Base-by-base conservation (phyloP, 2,113 vertebrate genomes). In the Cisticola juncidis region DNA sequence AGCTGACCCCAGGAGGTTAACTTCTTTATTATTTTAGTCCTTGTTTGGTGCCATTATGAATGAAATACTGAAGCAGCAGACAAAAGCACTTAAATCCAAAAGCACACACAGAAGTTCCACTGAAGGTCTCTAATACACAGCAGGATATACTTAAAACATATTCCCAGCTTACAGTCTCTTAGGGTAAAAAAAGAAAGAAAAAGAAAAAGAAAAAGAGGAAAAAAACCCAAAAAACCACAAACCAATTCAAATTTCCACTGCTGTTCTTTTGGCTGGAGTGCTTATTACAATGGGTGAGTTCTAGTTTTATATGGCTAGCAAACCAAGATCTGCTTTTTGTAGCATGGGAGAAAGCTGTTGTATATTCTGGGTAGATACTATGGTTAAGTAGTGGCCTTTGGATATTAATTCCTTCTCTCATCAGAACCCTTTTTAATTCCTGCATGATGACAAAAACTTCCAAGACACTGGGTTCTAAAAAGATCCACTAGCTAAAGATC, bases 191-290 rank as follows among this genome's bases (percentile, higher is more conserved):
- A 31, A 10, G 0, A 54, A 66, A 68, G 5, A 9, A 40, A 21
- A 12, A 22, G 3, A 11, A 40, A 45, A 45, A 8, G 31, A 11
- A 5, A 5, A 19, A 25, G 17, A 9, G 17, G 7, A 31, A 40
- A 35, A 38, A 36, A 25, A 12, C 42, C 0, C 8, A 3, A 20
- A 53, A 31, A 6, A 3, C 1, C 5, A 61, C 5, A 61, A 33
- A 25, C 2, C 3, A 50, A 31, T 24, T 10, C 9, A 76, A 29
- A 45, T 17, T 69, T 29, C 7, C 21, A 35, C 48, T 71, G 33
- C 16, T 91, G 23, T 60, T 82, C 22, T 86, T 86, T 57, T 36
- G n/a, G 51, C 18, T 57, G 64, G 12, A 73, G 23, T 90, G 25
- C 40, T 73, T 72, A 68, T 17, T 81, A 9, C 2, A 9, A n/a